Evolutionary conservation across 2,797 vertebrate species (phyloP).

Genomic region (Hyperoplus immaculatus): DNA sequence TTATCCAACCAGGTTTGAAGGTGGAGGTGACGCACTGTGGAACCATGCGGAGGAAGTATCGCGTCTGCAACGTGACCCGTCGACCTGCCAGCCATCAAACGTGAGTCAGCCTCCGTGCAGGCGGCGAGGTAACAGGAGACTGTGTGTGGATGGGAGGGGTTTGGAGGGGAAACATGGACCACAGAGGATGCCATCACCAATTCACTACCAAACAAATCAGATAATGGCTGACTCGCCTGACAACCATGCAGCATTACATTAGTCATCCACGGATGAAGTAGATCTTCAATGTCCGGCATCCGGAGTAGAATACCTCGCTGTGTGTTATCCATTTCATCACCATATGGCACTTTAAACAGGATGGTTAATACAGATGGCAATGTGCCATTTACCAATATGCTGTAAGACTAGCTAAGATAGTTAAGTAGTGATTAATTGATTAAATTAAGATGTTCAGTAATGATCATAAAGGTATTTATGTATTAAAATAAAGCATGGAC

Average conservation of each 20-base stretch:
- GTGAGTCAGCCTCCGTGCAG: slow-evolving; percentile 86
- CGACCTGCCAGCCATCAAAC: slow-evolving; percentile 99
- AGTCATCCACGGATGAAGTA: slow-evolving; percentile 59
- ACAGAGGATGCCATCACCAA: slow-evolving; percentile 42
- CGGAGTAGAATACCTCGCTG: not conserved
- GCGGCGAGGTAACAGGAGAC: slow-evolving; percentile 27
- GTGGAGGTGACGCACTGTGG: slow-evolving; percentile 99
- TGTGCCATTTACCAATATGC: not conserved
- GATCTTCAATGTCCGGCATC: slow-evolving; percentile 10
- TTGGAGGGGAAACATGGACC: not conserved
- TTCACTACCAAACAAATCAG: slow-evolving; percentile 52
- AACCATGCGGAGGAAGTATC: slow-evolving; percentile 99
- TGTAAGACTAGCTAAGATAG: not conserved
- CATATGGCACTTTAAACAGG: not conserved
- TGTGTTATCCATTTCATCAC: not conserved
- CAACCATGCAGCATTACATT: slow-evolving; percentile 40
- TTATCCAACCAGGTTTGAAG: slow-evolving; percentile 91
- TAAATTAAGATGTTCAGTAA: too few relatives aligned
- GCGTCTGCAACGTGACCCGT: slow-evolving; percentile 98
- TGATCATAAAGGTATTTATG: too few relatives aligned
- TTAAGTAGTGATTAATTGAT: too few relatives aligned
- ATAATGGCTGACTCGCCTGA: slow-evolving; percentile 65
- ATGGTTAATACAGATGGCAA: not conserved
- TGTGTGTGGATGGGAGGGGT: slow-evolving; percentile 27
- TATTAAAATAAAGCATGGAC: too few relatives aligned